Conservation (phyloP, 2,113 vertebrate species). For the Lepus europaeus region DNA sequence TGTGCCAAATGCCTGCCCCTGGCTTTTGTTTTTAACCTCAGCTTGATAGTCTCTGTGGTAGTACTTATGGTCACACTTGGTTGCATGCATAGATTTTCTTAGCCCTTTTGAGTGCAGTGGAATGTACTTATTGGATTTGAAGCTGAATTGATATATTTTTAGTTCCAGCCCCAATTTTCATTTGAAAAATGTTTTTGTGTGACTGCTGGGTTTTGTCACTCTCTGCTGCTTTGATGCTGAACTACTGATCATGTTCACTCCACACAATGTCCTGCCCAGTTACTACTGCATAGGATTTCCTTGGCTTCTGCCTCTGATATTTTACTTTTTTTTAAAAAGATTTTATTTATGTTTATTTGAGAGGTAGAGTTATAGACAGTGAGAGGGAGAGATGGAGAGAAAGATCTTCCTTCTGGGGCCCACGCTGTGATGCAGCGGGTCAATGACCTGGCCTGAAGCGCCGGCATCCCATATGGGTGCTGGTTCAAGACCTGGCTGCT, state of each 20-base stretch:
- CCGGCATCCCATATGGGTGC: no score
- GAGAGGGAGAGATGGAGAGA: no score
- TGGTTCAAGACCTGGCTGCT: no score
- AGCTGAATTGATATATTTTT: neutral
- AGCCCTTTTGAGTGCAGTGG: neutral
- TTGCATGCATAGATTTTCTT: neutral
- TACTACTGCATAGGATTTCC: neutral
- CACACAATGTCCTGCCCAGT: neutral
- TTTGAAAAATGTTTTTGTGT: neutral
- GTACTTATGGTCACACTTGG: neutral
- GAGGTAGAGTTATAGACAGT: no score
- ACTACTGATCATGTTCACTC: neutral
- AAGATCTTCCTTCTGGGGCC: no score
- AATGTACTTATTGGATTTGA: neutral
- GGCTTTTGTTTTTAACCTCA: neutral
- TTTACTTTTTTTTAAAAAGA: neutral
- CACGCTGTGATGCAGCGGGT: no score
- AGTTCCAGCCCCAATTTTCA: neutral
- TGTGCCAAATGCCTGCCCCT: no score
- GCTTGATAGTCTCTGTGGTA: neutral
- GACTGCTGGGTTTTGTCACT: neutral
- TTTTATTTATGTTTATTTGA: no score
- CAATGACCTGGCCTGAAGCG: no score
- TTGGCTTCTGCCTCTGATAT: constrained; percentile 26
- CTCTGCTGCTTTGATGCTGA: neutral